Percentiles rank a stretch among this genome's conserved stretches.
phyloP scores from a whole-genome alignment of 2,113 vertebrate genomes.

The Microcebus griseorufus region DNA sequence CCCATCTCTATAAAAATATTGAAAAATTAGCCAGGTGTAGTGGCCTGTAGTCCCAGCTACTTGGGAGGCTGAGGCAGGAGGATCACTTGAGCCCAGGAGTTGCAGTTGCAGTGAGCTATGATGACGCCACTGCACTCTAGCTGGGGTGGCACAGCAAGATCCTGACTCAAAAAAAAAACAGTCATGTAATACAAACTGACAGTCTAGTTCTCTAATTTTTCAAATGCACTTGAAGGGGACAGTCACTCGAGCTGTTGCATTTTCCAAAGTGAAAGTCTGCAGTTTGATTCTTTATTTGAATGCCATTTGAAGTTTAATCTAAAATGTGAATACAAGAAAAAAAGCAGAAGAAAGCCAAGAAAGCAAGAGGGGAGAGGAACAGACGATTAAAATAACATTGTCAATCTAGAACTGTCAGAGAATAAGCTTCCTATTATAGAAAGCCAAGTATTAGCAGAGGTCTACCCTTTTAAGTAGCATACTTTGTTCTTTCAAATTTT shows the following conservation, averaged over 20 bases:
- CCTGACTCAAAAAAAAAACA: no score
- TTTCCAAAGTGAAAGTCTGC: background rate
- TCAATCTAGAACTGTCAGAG: background rate
- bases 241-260: background rate
- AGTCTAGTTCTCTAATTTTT: background rate
- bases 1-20: no score
- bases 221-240: background rate
- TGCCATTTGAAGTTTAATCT: background rate
- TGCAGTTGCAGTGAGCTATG: no score
- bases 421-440: background rate
- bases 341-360: background rate
- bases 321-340: background rate
- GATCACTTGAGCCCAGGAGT: no score
- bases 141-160: no score
- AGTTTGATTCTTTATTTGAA: background rate
- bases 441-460: background rate
- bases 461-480: background rate
- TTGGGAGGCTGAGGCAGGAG: no score
- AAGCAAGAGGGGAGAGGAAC: background rate
- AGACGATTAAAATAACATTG: background rate
- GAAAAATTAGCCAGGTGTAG: no score
- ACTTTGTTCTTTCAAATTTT: background rate
- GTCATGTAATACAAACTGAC: background rate
- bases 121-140: no score
- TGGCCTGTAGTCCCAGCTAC: no score